Evolutionary conservation across 1,140 invertebrate species (phyloP).

Genomic region (Subanguina moxae): DNA sequence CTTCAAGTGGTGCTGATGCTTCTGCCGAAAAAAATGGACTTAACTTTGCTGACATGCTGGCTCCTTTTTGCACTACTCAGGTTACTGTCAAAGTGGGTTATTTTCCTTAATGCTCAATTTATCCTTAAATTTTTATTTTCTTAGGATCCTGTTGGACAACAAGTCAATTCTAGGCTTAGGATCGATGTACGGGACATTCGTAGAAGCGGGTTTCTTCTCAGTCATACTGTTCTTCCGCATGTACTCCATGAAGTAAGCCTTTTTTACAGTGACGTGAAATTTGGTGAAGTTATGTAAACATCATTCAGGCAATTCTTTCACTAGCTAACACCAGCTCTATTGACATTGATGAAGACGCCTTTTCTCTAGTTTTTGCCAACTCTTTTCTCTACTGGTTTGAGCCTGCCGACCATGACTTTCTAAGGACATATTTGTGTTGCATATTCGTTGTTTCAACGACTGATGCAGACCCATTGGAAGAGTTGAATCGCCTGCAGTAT

Average conservation of each 20-base stretch:
- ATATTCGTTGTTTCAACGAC: slow-evolving; percentile 49
- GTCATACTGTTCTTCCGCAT: slow-evolving; percentile 43
- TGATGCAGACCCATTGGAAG: slow-evolving; percentile 42
- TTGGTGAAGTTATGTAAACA: not conserved
- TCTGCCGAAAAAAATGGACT: slow-evolving; percentile 35
- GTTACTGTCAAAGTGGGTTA: slow-evolving; percentile 33
- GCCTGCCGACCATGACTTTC: slow-evolving; percentile 49
- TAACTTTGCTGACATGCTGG: slow-evolving; percentile 41
- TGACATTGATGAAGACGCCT: slow-evolving; percentile 24
- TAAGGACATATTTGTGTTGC: slow-evolving; percentile 38
- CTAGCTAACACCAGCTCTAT: not conserved
- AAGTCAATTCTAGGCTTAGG: slow-evolving; percentile 14
- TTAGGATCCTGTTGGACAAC: slow-evolving; percentile 39
- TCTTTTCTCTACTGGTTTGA: slow-evolving; percentile 50
- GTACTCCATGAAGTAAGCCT: slow-evolving; percentile 38
- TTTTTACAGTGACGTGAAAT: no score
- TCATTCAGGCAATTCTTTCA: not conserved
- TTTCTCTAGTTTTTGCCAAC: slow-evolving; percentile 23
- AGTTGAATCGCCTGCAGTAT: slow-evolving; percentile 31
- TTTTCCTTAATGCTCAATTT: slow-evolving; percentile 12
- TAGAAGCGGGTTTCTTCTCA: slow-evolving; percentile 34
- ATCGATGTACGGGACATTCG: slow-evolving; percentile 40
- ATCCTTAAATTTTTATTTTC: not conserved
- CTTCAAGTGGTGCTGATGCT: slow-evolving; percentile 28
- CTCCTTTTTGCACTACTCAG: slow-evolving; percentile 29